phyloP scores from a whole-genome alignment of 2,797 vertebrate species.

The Chelon auratus region DNA sequence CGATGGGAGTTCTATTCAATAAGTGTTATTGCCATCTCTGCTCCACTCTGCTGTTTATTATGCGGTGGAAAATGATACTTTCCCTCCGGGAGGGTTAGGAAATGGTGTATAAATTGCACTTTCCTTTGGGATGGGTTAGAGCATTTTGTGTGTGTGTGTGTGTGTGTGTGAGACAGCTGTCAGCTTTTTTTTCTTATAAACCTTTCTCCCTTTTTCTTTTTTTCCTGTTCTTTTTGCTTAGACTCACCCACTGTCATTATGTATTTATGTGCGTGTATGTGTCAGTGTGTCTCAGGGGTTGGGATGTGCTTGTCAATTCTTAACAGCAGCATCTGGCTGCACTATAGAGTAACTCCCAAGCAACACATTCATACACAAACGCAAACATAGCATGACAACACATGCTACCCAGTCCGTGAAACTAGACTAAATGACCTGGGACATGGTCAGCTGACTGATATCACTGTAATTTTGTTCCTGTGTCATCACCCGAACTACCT shows the following conservation, averaged over 20 bases:
- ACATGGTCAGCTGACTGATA: conserved; percentile 16
- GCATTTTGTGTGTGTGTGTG: background rate
- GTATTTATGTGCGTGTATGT: conserved; percentile 18
- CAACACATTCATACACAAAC: conserved; percentile 2
- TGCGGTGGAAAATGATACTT: conserved; percentile 63
- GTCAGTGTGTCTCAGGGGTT: conserved; percentile 42
- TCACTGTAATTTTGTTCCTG: background rate
- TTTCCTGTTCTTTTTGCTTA: conserved; percentile 4
- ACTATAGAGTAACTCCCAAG: conserved; percentile 33
- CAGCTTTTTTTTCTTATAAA: conserved; percentile 45
- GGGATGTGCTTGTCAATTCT: conserved; percentile 39
- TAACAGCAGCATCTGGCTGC: conserved; percentile 48
- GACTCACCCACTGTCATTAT: conserved; percentile 22
- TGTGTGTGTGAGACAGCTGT: conserved; percentile 62
- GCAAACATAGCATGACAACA: conserved; percentile 30
- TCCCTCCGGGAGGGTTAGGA: conserved; percentile 58
- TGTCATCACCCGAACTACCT: too few species aligned
- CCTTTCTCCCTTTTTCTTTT: conserved; percentile 15
- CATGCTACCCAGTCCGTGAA: conserved; percentile 3
- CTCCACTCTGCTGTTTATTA: conserved; percentile 64
- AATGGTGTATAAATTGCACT: conserved; percentile 66
- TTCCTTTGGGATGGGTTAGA: conserved; percentile 60
- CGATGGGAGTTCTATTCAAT: conserved; percentile 63
- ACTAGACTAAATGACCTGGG: conserved; percentile 17
- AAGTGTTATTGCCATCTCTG: conserved; percentile 60